Conservation (phyloP, 2,797 vertebrate genomes). For the Microctenopoma lineatum region DNA sequence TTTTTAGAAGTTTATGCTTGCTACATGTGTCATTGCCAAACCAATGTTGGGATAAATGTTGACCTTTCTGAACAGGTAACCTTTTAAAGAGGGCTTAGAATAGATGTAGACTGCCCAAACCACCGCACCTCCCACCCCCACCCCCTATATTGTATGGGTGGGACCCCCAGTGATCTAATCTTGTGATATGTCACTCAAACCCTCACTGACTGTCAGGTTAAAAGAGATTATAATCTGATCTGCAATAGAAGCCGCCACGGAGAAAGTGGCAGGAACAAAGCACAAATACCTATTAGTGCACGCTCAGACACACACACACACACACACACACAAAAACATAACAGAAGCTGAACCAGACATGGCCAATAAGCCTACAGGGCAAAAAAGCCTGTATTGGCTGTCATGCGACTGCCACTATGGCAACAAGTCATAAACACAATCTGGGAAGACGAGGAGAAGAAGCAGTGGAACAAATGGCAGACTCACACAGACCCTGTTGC, state of each 20-base stretch:
- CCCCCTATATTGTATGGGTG: conserved; percentile 40
- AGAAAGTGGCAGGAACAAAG: conserved; percentile 37
- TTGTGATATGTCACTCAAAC: conserved; percentile 71
- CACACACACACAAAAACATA: conserved; percentile 19
- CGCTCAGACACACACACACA: conserved; percentile 17
- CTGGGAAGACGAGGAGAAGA: conserved; percentile 48
- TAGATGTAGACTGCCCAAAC: conserved; percentile 35
- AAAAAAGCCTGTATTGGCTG: conserved; percentile 37
- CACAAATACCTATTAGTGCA: conserved; percentile 36
- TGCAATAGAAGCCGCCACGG: conserved; percentile 53
- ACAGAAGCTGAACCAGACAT: conserved; percentile 56
- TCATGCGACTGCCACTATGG: conserved; percentile 61
- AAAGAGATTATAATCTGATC: conserved; percentile 73
- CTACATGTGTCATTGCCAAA: neutral
- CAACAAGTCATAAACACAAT: conserved; percentile 66
- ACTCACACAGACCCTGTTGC: conserved; percentile 15
- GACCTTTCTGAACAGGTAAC: conserved; percentile 50
- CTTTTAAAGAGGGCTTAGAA: conserved; percentile 36
- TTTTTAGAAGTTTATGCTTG: neutral
- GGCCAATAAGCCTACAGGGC: conserved; percentile 57
- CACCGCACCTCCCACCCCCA: neutral
- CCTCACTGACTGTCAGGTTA: conserved; percentile 63
- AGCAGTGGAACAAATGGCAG: conserved; percentile 46
- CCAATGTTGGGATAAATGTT: conserved; percentile 16
- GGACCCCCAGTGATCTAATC: conserved; percentile 58